Percentiles rank a stretch among this genome's conserved stretches.
These are phyloP conservation scores for Aporophyla lueneburgensis DNA, from an alignment of 2,888 invertebrate genomes.

Conservation along the genomic window DNA sequence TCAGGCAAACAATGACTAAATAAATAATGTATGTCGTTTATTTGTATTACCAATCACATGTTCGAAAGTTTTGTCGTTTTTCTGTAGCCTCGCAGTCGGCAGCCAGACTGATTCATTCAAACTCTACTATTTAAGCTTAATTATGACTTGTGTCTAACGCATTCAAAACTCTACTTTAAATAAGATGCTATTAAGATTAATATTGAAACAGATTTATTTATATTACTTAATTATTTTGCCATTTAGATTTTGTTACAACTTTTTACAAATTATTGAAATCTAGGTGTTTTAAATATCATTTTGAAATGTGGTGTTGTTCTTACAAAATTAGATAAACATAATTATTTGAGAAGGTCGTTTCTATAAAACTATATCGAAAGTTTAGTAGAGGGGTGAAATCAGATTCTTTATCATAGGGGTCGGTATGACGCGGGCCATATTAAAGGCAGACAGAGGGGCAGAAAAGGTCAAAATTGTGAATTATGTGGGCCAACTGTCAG, in stretches of 20 bases:
- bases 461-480: conserved; percentile 35
- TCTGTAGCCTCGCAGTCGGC: conserved; percentile 24
- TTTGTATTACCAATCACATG: conserved; percentile 3
- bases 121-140: conserved; percentile 39
- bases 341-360: neutral
- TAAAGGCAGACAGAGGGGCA: conserved; percentile 54
- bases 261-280: conserved; percentile 27
- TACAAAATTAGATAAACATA: neutral
- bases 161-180: conserved; percentile 26
- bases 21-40: conserved; percentile 1
- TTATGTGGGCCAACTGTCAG: conserved; percentile 44
- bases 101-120: conserved; percentile 44
- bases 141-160: conserved; percentile 17
- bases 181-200: neutral
- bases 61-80: conserved; percentile 32
- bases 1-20: neutral
- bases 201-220: conserved; percentile 4
- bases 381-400: conserved; percentile 47
- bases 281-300: neutral
- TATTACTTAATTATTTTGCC: conserved; percentile 11
- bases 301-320: conserved; percentile 3
- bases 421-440: conserved; percentile 58
- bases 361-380: conserved; percentile 1
- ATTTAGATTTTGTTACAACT: conserved; percentile 8
- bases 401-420: conserved; percentile 71